Evolutionary conservation across 2,113 vertebrate species (phyloP).

Genomic region (Herpetotheres cachinnans): DNA sequence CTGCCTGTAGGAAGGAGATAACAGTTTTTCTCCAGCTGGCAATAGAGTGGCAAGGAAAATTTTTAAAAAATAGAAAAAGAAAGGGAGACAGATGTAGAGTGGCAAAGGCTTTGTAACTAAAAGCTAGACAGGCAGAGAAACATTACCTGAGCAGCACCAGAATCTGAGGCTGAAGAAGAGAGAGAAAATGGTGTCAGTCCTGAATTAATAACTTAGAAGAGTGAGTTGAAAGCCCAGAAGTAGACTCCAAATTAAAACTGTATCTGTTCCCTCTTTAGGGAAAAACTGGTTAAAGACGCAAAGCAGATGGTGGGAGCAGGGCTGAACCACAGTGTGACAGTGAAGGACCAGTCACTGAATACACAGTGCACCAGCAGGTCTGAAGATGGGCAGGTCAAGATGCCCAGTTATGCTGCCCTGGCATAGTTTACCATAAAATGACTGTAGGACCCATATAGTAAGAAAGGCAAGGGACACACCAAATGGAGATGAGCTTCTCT

Average conservation of each 20-base stretch:
- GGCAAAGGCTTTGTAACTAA: not conserved
- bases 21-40: not conserved
- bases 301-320: not conserved
- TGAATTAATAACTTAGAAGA: slow-evolving; percentile 17
- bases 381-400: not conserved
- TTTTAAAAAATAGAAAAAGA: not conserved
- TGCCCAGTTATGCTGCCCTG: not conserved
- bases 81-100: not conserved
- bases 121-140: not conserved
- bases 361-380: not conserved
- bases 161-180: not conserved
- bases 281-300: not conserved
- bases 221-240: not conserved
- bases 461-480: not conserved
- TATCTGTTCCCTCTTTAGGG: not conserved
- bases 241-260: not conserved
- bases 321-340: not conserved
- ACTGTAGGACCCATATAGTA: not conserved
- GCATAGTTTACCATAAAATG: not conserved
- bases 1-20: not conserved
- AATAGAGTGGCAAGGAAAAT: not conserved
- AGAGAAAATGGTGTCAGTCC: not conserved
- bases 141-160: not conserved
- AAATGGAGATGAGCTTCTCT: not conserved
- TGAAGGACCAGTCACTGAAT: not conserved